Conservation (phyloP, 2,113 vertebrate species). For the Macroglossus sobrinus region DNA sequence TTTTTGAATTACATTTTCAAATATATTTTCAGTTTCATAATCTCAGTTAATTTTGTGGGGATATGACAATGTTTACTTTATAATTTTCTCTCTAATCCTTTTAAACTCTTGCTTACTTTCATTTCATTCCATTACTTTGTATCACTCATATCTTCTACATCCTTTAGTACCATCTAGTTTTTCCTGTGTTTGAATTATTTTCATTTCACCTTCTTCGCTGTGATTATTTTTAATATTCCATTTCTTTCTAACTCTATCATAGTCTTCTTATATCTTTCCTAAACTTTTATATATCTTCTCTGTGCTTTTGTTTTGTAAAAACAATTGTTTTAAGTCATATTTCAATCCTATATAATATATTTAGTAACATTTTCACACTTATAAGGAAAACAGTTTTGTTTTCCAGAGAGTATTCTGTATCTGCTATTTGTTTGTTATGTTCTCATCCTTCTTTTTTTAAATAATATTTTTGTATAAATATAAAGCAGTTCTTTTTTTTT, state of each 20-base stretch:
- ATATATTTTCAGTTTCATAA: background rate
- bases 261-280: background rate
- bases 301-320: background rate
- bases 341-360: background rate
- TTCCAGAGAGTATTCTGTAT: background rate
- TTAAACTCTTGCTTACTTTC: background rate
- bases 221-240: background rate
- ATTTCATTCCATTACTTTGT: background rate
- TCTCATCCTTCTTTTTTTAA: background rate
- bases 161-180: background rate
- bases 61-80: background rate
- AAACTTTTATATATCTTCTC: background rate
- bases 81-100: background rate
- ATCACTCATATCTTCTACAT: background rate
- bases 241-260: background rate
- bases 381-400: background rate
- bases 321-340: background rate
- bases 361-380: background rate
- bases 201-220: background rate
- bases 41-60: background rate
- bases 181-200: too few species aligned
- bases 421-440: background rate
- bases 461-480: background rate
- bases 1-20: background rate
- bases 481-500: background rate